Evolutionary conservation across 2,888 invertebrate species (phyloP).

Genomic region (Lasioglossum vierecki): DNA sequence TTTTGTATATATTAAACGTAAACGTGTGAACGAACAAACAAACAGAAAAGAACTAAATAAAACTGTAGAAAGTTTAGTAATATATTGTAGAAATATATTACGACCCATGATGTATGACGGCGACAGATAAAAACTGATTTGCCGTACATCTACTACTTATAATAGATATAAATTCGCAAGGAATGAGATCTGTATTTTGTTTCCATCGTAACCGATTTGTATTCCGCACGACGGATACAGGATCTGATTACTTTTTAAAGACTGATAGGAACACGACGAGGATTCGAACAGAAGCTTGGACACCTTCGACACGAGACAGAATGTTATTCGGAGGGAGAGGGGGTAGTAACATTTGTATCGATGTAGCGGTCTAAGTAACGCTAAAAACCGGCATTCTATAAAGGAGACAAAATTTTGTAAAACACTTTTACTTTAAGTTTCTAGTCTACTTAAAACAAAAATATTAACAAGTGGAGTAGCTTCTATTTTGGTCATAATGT

Average conservation of each 20-base stretch:
- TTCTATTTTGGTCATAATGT: slow-evolving; percentile 75
- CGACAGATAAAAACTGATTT: slow-evolving; percentile 44
- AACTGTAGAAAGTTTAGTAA: slow-evolving; percentile 72
- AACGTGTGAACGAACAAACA: slow-evolving; percentile 42
- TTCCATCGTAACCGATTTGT: slow-evolving; percentile 62
- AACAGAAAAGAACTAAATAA: slow-evolving; percentile 3
- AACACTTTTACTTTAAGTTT: slow-evolving; percentile 74
- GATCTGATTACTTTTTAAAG: slow-evolving; percentile 78
- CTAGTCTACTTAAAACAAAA: slow-evolving; percentile 76
- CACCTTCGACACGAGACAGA: slow-evolving; percentile 55
- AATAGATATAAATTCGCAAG: slow-evolving; percentile 54
- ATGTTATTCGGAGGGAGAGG: slow-evolving; percentile 53
- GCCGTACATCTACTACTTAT: slow-evolving; percentile 62
- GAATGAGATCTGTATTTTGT: slow-evolving; percentile 65
- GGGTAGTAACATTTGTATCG: slow-evolving; percentile 64
- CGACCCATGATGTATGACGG: slow-evolving; percentile 47
- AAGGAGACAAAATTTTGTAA: slow-evolving; percentile 71
- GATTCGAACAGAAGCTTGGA: slow-evolving; percentile 50
- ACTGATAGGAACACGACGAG: slow-evolving; percentile 78
- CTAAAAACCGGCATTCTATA: slow-evolving; percentile 56
- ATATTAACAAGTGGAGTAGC: slow-evolving; percentile 70
- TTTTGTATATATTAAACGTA: slow-evolving; percentile 78
- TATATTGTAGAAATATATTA: slow-evolving; percentile 47
- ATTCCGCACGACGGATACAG: slow-evolving; percentile 53
- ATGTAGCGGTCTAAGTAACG: slow-evolving; percentile 72